Evolutionary conservation across 1,140 invertebrate genomes (phyloP), one percentile per base, ranked within the genome.

Genomic region (Stegodyphus mimosarum): DNA sequence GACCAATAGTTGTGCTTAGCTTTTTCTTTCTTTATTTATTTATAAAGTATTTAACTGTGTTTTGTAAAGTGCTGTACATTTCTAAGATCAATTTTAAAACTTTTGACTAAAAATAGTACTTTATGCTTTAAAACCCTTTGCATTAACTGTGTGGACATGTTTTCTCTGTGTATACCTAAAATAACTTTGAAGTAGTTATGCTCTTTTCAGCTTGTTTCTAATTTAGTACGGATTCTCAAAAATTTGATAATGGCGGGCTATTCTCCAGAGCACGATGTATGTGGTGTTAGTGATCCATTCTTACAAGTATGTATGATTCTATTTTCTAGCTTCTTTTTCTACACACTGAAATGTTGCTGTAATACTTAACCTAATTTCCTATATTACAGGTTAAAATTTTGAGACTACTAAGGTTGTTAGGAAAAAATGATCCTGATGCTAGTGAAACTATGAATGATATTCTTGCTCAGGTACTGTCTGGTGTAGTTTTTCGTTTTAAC

Each of bases 371-470:
- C 15, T 69, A 18, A 9, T 11, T 6, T 52, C 70, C 64, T 73
- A 10, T 66, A 60, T 87, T 92, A 11, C 89, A 96, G 95, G 97
- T 99, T 15, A 99, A 99, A 93, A 99, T 99, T 88, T 92, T 99
- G 76, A 94, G 97, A 87, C 92, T 99, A 0, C 91, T 99, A 52
- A 92, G 98, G 88, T 96, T 99, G 89, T 92, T 99, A 74, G 99
- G 99, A 33, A 95, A 95, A 88, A 98, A 99, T 89, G 99, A 99
- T 92, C 93, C 94, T 1, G 97, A 99, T 88, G 95, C 98, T 1
- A 99, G 98, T 18, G 99, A 99, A 92, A 96, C 97, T 6, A 99
- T 99, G 98, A 99, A 99, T 91, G 99, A 99, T 91, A 99, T 99
- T 88, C 92, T 99, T 86, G 98, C 99, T 17, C 98, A 99, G 92